These are phyloP conservation scores for Brevimyrus niger DNA, from an alignment of 2,113 vertebrate genomes.

Conservation along the genomic window DNA sequence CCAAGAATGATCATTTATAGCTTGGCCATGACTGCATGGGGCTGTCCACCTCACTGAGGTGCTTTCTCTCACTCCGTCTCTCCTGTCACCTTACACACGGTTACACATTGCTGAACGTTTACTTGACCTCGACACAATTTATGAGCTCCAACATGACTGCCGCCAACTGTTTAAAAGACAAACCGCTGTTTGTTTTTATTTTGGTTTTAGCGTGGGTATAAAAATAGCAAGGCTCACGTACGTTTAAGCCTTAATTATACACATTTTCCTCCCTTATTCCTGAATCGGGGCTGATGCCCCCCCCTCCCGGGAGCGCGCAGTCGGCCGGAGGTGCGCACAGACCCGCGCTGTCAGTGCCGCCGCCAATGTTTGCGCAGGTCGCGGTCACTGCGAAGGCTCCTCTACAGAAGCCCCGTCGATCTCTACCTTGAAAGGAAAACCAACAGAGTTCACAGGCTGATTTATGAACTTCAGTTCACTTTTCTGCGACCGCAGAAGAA, in stretches of 20 bases:
- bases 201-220: slow-evolving; percentile 45
- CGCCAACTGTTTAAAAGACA: slow-evolving; percentile 45
- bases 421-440: slow-evolving; percentile 59
- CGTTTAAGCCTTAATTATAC: slow-evolving; percentile 53
- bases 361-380: slow-evolving; percentile 60
- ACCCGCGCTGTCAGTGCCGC: slow-evolving; percentile 44
- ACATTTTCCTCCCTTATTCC: slow-evolving; percentile 34
- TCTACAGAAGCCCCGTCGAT: slow-evolving; percentile 49
- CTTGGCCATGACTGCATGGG: slow-evolving; percentile 29
- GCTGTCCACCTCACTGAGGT: slow-evolving; percentile 39
- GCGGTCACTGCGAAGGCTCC: slow-evolving; percentile 48
- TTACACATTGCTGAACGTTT: slow-evolving; percentile 29
- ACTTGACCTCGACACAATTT: slow-evolving; percentile 50
- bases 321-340: slow-evolving; percentile 41
- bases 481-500: slow-evolving; percentile 56
- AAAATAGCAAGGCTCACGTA: slow-evolving; percentile 51
- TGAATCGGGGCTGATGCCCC: neutral
- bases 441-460: slow-evolving; percentile 57
- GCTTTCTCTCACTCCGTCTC: slow-evolving; percentile 34
- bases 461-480: slow-evolving; percentile 62
- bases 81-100: slow-evolving; percentile 50
- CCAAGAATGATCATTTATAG: slow-evolving; percentile 40
- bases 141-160: slow-evolving; percentile 43
- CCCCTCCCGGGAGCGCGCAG: neutral
- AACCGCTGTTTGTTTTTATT: slow-evolving; percentile 52